These are phyloP conservation scores for Alviniconcha strummeri DNA, from an alignment of 2,888 invertebrate species.

Conservation along the genomic window DNA sequence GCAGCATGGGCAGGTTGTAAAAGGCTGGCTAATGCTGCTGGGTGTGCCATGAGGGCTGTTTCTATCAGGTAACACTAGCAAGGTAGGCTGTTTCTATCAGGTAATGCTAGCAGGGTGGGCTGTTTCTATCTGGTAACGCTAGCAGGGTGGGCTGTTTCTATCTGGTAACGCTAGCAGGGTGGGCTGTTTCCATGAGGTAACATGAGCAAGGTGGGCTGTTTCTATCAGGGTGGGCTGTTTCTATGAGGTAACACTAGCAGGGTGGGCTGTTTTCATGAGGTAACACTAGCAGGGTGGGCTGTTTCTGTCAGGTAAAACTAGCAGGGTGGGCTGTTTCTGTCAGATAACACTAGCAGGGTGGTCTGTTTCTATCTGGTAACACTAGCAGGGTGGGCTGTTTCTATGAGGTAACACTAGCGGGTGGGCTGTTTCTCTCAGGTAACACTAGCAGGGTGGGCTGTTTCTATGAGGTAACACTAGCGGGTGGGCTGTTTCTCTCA, in stretches of 20 bases:
- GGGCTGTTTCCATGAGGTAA: too few relatives aligned
- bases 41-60: constrained; percentile 55
- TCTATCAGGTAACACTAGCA: constrained; percentile 42
- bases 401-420: constrained; percentile 33
- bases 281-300: too few relatives aligned
- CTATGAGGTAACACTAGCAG: too few relatives aligned
- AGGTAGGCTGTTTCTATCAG: too few relatives aligned
- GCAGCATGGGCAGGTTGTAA: constrained; percentile 49
- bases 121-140: constrained; percentile 52
- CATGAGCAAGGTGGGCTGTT: too few relatives aligned
- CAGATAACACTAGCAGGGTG: constrained; percentile 44
- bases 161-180: constrained; percentile 43
- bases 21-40: constrained; percentile 55
- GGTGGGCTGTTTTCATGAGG: too few relatives aligned
- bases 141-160: constrained; percentile 51
- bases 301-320: constrained; percentile 55
- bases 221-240: too few relatives aligned
- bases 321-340: constrained; percentile 49
- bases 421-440: too few relatives aligned
- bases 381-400: constrained; percentile 53
- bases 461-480: too few relatives aligned
- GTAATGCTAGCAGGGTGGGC: constrained; percentile 44
- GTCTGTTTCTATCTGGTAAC: constrained; percentile 52
- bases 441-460: too few relatives aligned
- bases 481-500: too few relatives aligned